Base-by-base conservation (phyloP, 2,888 invertebrate species). In the Caenorhabditis drosophilae region DNA sequence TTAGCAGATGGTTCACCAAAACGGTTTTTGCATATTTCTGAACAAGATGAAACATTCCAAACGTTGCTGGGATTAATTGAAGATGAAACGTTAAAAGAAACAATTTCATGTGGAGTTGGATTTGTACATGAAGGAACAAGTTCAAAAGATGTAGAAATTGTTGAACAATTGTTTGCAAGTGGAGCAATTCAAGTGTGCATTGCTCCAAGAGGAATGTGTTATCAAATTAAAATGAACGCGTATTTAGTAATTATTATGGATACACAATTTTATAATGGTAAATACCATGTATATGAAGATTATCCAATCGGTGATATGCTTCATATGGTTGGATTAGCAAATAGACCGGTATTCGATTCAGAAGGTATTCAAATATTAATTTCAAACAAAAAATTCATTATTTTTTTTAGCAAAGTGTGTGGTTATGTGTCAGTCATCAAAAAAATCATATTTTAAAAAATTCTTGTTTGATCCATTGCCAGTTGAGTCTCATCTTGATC, bases 381-480 rank as follows among this genome's bases (percentile, higher is more conserved):
- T 25, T 38, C 11, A 25, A 18, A 4, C 4, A 49, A 51, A 27
- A 40, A 9, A 4, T 40, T n/a, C 38, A 41, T 18, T 44, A 41
- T 44, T 31, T 31, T 34, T 57, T 68, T 50, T 73, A 85, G 86
- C 85, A 22, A 86, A 95, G 81, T 95, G 94, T 71, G 93, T 97
- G 11, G 88, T 98, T 4, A 90, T 99, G 89, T 98, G 98, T 85
- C 97, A 94, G 79, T 91, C 90, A 54, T 93, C 95, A 11, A 98
- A 97, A 86, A 97, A 96, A 86, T 94, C 96, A 77, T 96, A 95
- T 88, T 97, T 93, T 87, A 93, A 95, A 84, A 98, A 98, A 85
- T 92, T 99, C 84, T 87, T 98, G 48, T 94, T 93, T 84, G 97
- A 98, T 84, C 94, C 96, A 0, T 85, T 98, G 56, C 97, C 97